Evolutionary conservation across 2,888 invertebrate species (phyloP).

Genomic region (Agrotis exclamationis): DNA sequence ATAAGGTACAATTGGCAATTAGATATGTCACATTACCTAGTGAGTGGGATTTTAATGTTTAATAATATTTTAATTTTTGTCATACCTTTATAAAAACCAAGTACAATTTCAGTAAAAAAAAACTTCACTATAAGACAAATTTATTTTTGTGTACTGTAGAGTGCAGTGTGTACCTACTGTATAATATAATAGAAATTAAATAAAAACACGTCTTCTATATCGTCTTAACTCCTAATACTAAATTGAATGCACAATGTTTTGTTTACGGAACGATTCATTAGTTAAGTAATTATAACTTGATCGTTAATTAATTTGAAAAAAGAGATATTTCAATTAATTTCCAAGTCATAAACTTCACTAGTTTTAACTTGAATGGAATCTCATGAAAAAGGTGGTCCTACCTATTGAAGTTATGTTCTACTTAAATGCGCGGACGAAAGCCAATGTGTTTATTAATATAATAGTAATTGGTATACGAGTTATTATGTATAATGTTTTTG

Average conservation of each 20-base stretch:
- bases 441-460: constrained; percentile 15
- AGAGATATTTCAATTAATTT: not conserved
- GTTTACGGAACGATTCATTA: too few species aligned
- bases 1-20: constrained; percentile 6
- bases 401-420: not conserved
- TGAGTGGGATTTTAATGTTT: not conserved
- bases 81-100: not conserved
- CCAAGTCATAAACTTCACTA: not conserved
- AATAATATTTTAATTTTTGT: not conserved
- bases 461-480: constrained; percentile 19
- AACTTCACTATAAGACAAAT: not conserved
- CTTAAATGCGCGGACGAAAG: constrained; percentile 9
- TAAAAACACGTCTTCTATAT: not conserved
- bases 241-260: not conserved
- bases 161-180: not conserved
- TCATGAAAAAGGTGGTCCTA: too few species aligned
- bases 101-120: not conserved
- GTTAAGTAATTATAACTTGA: too few species aligned
- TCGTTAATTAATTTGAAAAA: not conserved
- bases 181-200: not conserved
- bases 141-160: not conserved
- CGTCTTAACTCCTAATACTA: not conserved
- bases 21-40: not conserved
- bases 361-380: not conserved
- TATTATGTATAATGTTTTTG: constrained; percentile 51